These are phyloP conservation scores for Diplodus puntazzo DNA, from an alignment of 2,797 vertebrate species.

Conservation along the genomic window DNA sequence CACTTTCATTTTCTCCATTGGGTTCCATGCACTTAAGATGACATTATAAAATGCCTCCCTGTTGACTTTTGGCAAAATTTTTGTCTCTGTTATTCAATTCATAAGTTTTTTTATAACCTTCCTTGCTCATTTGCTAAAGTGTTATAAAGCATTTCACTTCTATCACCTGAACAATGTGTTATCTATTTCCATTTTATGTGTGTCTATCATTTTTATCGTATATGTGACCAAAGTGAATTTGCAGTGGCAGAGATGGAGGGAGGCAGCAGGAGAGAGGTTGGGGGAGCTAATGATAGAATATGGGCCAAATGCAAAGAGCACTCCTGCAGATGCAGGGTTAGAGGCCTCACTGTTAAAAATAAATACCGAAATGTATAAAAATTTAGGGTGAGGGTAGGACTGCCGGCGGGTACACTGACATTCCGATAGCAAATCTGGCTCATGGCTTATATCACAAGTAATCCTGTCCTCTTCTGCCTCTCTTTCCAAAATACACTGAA, in stretches of 20 bases:
- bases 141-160: slow-evolving; percentile 39
- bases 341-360: slow-evolving; percentile 53
- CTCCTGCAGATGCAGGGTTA: slow-evolving; percentile 57
- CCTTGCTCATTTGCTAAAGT: slow-evolving; percentile 31
- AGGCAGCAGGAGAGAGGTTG: slow-evolving; percentile 40
- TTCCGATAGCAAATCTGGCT: slow-evolving; percentile 58
- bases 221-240: slow-evolving; percentile 56
- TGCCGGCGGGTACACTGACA: slow-evolving; percentile 42
- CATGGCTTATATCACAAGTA: slow-evolving; percentile 50
- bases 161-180: slow-evolving; percentile 34
- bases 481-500: slow-evolving; percentile 4
- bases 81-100: slow-evolving; percentile 42
- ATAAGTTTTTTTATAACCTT: slow-evolving; percentile 44
- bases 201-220: slow-evolving; percentile 41
- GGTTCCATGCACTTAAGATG: slow-evolving; percentile 44
- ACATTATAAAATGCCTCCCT: slow-evolving; percentile 50
- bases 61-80: slow-evolving; percentile 59
- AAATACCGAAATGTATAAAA: slow-evolving; percentile 57
- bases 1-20: slow-evolving; percentile 18
- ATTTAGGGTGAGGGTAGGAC: slow-evolving; percentile 42
- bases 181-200: slow-evolving; percentile 38
- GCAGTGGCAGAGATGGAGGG: slow-evolving; percentile 34
- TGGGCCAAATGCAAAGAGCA: slow-evolving; percentile 65
- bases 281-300: slow-evolving; percentile 70
- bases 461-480: slow-evolving; percentile 32